Percentiles rank a stretch among this genome's conserved stretches.
Evolutionary conservation across 1,140 invertebrate genomes (phyloP).

Genomic region (Tribolium madens): DNA sequence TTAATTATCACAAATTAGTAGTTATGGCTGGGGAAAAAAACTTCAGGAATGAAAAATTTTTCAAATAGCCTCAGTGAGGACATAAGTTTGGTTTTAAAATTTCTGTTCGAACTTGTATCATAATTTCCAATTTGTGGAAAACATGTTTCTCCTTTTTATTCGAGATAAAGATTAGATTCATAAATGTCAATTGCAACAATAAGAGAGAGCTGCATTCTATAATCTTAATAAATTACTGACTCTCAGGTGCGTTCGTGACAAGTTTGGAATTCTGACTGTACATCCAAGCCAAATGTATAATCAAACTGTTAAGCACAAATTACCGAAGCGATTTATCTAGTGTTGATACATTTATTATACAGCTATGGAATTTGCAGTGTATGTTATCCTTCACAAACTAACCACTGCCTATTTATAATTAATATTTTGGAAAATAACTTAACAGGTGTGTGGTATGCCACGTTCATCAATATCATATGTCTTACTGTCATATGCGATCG

Average conservation of each 20-base stretch:
- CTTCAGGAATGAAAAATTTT: background rate
- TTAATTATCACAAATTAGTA: background rate
- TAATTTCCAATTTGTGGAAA: conserved; percentile 8
- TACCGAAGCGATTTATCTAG: background rate
- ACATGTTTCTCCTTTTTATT: conserved; percentile 23
- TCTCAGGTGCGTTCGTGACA: conserved; percentile 27
- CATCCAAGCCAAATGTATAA: conserved; percentile 2
- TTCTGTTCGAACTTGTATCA: background rate
- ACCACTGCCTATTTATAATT: no score
- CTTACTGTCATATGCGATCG: conserved; percentile 10
- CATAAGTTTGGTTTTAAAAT: conserved; percentile 34
- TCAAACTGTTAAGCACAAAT: conserved; percentile 31
- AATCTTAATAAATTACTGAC: conserved; percentile 32
- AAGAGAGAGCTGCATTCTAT: conserved; percentile 11
- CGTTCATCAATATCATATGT: conserved; percentile 24
- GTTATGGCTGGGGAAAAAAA: background rate
- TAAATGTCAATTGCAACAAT: conserved; percentile 35
- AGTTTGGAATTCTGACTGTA: conserved; percentile 29
- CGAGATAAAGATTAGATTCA: conserved; percentile 2
- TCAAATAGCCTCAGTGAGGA: conserved; percentile 6
- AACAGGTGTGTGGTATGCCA: conserved; percentile 6
- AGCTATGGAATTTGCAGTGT: background rate
- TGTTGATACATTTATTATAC: conserved; percentile 2
- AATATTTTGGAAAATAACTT: no score
- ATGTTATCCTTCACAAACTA: background rate